Percentiles rank a stretch among this genome's conserved stretches.
Evolutionary conservation across 2,888 invertebrate genomes (phyloP).

Genomic region (Pandemis cinnamomeana): DNA sequence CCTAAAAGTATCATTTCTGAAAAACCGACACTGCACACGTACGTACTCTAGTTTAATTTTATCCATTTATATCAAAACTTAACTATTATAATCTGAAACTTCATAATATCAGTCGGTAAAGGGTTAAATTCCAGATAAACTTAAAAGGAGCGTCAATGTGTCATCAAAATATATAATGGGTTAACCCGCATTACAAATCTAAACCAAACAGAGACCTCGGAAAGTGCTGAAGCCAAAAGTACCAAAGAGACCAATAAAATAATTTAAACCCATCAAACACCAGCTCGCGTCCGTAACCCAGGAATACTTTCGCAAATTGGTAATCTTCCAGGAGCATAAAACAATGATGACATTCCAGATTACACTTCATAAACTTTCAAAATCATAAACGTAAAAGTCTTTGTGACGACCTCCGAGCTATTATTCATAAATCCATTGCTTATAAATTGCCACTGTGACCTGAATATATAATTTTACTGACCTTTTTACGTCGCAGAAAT

Average conservation of each 20-base stretch:
- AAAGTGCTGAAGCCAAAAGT: background rate
- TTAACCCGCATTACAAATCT: background rate
- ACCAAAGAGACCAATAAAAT: slow-evolving; percentile 3
- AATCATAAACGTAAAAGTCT: slow-evolving; percentile 30
- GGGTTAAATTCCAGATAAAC: background rate
- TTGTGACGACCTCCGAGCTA: slow-evolving; percentile 29
- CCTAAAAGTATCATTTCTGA: too few relatives aligned
- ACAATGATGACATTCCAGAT: slow-evolving; percentile 36
- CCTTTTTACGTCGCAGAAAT: slow-evolving; percentile 31
- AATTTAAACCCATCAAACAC: slow-evolving; percentile 15
- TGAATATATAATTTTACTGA: slow-evolving; percentile 38
- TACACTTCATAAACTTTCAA: slow-evolving; percentile 38
- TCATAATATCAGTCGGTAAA: too few relatives aligned
- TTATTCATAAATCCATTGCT: slow-evolving; percentile 40
- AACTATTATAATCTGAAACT: too few relatives aligned
- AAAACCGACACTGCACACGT: too few relatives aligned
- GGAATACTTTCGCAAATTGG: slow-evolving; percentile 27
- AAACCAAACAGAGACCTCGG: background rate
- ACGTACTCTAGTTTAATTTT: too few relatives aligned
- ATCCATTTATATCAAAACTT: too few relatives aligned
- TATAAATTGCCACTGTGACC: slow-evolving; percentile 37
- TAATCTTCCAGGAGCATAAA: slow-evolving; percentile 31
- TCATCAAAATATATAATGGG: too few relatives aligned
- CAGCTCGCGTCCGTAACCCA: slow-evolving; percentile 9
- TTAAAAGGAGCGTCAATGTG: too few relatives aligned